A percentile compares a stretch with the other conserved stretches of the same genome.
Evolutionary conservation across 1,140 invertebrate genomes (phyloP).

Genomic region (Metopolophium dirhodum): DNA sequence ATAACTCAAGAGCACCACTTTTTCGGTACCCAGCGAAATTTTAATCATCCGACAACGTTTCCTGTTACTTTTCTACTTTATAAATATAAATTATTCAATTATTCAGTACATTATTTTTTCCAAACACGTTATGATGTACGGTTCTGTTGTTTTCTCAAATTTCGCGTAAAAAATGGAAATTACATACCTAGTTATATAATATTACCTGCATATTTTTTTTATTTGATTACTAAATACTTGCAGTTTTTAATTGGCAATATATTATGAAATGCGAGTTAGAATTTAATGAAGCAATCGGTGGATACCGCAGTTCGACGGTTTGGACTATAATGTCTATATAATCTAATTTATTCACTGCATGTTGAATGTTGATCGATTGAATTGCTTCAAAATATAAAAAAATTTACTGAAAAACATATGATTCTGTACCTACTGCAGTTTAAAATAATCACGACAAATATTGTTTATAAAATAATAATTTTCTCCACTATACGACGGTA

Average conservation of each 20-base stretch:
- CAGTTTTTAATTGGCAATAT: background rate
- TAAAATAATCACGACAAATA: background rate
- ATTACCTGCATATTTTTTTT: background rate
- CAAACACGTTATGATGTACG: background rate
- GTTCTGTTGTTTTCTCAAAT: background rate
- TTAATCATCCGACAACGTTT: slow-evolving; percentile 8
- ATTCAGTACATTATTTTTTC: background rate
- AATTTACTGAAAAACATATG: background rate
- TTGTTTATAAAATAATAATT: background rate
- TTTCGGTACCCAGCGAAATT: background rate
- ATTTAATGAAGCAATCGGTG: no score
- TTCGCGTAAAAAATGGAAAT: background rate
- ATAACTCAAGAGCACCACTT: background rate
- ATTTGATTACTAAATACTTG: background rate
- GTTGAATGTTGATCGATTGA: background rate
- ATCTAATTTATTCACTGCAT: background rate
- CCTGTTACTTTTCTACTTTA: slow-evolving; percentile 6
- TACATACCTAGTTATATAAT: background rate
- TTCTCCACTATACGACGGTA: no score
- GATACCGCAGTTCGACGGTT: background rate
- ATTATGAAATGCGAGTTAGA: background rate
- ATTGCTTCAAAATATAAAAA: background rate
- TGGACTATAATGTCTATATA: background rate
- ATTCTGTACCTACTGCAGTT: background rate
- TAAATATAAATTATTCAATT: slow-evolving; percentile 7